Percentiles rank a stretch among this genome's conserved stretches.
phyloP scores from a whole-genome alignment of 2,888 invertebrate genomes.

The Conistra vaccinii region DNA sequence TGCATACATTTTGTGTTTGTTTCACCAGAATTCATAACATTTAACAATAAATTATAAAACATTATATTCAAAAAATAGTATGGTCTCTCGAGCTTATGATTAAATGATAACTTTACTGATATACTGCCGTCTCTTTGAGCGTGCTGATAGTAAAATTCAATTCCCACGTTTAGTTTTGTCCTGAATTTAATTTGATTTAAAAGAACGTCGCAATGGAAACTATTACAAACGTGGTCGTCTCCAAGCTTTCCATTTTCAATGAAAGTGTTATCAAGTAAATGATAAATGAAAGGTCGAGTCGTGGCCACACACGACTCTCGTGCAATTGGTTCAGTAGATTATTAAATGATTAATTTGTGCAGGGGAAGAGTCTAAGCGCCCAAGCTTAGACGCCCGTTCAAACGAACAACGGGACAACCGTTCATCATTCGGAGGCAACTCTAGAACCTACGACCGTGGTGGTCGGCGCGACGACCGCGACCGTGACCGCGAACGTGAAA shows the following conservation, averaged over 20 bases:
- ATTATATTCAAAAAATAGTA: slow-evolving; percentile 36
- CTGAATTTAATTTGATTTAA: slow-evolving; percentile 21
- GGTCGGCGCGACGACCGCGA: slow-evolving; percentile 90
- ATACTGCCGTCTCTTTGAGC: slow-evolving; percentile 39
- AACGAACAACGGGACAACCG: slow-evolving; percentile 85
- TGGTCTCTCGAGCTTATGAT: slow-evolving; percentile 60
- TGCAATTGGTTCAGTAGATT: slow-evolving; percentile 44
- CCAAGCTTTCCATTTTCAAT: slow-evolving; percentile 37
- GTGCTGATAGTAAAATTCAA: slow-evolving; percentile 29
- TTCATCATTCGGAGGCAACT: slow-evolving; percentile 88
- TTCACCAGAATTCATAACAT: slow-evolving; percentile 41
- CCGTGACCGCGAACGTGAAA: slow-evolving; percentile 90
- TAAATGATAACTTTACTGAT: slow-evolving; percentile 56
- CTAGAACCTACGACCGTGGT: slow-evolving; percentile 88
- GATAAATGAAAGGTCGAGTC: slow-evolving; percentile 43
- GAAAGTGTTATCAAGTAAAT: slow-evolving; percentile 38
- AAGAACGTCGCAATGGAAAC: slow-evolving; percentile 24
- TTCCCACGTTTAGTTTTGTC: slow-evolving; percentile 27
- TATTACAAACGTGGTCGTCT: slow-evolving; percentile 24
- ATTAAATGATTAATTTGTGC: slow-evolving; percentile 63
- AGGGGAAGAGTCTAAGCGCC: slow-evolving; percentile 89
- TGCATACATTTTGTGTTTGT: slow-evolving; percentile 39
- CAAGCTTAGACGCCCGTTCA: slow-evolving; percentile 87
- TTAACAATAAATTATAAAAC: slow-evolving; percentile 32
- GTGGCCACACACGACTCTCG: slow-evolving; percentile 26